phyloP scores from a whole-genome alignment of 2,113 vertebrate species.

The Scortum barcoo region DNA sequence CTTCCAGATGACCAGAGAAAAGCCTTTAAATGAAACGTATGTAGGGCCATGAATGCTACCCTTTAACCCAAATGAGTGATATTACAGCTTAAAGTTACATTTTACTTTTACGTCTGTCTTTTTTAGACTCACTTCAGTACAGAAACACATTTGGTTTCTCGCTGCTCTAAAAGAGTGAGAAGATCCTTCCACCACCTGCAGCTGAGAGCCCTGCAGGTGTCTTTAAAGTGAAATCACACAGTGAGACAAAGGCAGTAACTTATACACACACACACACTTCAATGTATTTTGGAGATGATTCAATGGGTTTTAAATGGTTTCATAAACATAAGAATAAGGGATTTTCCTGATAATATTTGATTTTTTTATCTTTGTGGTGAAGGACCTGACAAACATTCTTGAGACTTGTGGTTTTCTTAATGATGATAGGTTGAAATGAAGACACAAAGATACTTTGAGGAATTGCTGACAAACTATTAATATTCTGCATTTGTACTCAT shows the following conservation, averaged over 20 bases:
- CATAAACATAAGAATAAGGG: neutral
- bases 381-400: too few relatives aligned
- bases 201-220: constrained; percentile 6
- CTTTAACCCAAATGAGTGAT: neutral
- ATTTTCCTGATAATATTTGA: too few relatives aligned
- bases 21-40: neutral
- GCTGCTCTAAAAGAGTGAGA: neutral
- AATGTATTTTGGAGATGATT: neutral
- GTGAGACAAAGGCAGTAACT: neutral
- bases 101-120: too few relatives aligned
- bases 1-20: neutral
- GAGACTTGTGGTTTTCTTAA: neutral
- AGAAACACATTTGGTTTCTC: neutral
- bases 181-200: neutral
- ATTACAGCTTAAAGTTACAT: neutral
- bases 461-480: neutral
- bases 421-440: neutral
- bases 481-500: neutral
- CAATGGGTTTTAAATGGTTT: neutral
- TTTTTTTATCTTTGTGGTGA: too few relatives aligned
- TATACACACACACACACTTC: too few relatives aligned
- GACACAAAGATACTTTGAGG: neutral
- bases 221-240: neutral
- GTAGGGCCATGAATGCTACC: neutral
- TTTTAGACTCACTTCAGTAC: too few relatives aligned